A percentile compares a stretch with the other conserved stretches of the same genome.
phyloP scores from a whole-genome alignment of 2,888 invertebrate species.

The Sturmia bella region DNA sequence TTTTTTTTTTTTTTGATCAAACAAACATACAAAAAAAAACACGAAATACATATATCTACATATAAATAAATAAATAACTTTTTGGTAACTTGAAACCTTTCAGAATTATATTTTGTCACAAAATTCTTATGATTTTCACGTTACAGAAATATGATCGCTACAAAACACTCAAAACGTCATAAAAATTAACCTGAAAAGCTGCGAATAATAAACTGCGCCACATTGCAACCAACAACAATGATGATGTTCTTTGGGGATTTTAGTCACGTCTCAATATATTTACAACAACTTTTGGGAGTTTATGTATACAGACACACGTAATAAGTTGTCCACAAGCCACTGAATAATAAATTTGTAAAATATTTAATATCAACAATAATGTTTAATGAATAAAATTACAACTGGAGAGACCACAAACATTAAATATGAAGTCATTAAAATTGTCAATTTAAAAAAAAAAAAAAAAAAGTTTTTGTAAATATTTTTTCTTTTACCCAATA shows the following conservation, averaged over 20 bases:
- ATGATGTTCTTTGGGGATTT: slow-evolving; percentile 35
- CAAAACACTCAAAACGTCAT: background rate
- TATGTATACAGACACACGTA: too few relatives aligned
- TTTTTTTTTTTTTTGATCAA: too few relatives aligned
- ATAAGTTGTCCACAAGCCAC: slow-evolving; percentile 33
- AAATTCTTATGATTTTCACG: slow-evolving; percentile 8
- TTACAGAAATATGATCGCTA: slow-evolving; percentile 29
- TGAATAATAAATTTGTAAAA: slow-evolving; percentile 18
- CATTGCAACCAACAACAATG: background rate
- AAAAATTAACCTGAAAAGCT: slow-evolving; percentile 26
- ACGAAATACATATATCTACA: background rate
- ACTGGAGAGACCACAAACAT: slow-evolving; percentile 34
- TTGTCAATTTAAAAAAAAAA: too few relatives aligned
- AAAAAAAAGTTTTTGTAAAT: slow-evolving; percentile 11
- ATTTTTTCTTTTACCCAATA: background rate
- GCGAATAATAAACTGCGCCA: slow-evolving; percentile 12
- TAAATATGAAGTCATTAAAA: slow-evolving; percentile 28
- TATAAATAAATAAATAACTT: background rate
- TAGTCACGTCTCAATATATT: slow-evolving; percentile 58
- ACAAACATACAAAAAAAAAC: background rate
- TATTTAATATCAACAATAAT: slow-evolving; percentile 21
- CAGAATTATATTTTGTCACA: background rate
- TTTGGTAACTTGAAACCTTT: background rate
- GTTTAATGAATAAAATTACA: slow-evolving; percentile 11
- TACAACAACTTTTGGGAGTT: slow-evolving; percentile 14